A percentile compares a stretch with the other conserved stretches of the same genome.
Conservation (phyloP, 2,113 vertebrate species). For the Pteruthius melanotis region DNA sequence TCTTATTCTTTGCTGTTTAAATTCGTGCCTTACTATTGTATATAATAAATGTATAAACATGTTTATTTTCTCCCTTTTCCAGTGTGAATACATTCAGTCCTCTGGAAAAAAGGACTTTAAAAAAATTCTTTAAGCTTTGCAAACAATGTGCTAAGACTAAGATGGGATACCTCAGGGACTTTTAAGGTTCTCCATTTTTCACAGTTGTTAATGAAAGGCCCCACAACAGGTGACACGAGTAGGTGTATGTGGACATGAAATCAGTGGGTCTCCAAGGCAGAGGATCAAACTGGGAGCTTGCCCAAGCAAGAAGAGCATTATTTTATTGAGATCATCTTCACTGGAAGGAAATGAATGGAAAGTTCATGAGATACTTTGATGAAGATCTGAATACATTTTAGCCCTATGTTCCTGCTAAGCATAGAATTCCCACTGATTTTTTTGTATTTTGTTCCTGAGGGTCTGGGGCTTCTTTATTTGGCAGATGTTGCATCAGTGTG, state of each 20-base stretch:
- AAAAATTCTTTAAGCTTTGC: background rate
- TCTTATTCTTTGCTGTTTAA: slow-evolving; percentile 76
- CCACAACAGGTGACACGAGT: background rate
- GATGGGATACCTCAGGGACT: background rate
- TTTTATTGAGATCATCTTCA: background rate
- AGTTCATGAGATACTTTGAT: background rate
- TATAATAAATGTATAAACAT: slow-evolving; percentile 78
- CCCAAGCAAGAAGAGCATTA: background rate
- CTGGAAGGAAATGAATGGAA: background rate
- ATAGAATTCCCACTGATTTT: background rate
- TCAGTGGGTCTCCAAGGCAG: background rate
- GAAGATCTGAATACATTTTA: background rate
- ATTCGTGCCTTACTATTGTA: slow-evolving; percentile 82
- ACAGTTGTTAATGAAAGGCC: background rate
- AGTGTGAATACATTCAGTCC: slow-evolving; percentile 8
- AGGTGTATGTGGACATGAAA: background rate
- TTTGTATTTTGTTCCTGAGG: background rate
- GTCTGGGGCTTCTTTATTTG: background rate
- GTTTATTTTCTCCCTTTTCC: slow-evolving; percentile 28
- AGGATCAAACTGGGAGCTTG: background rate
- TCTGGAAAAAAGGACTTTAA: background rate
- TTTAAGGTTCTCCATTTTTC: background rate
- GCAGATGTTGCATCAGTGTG: background rate
- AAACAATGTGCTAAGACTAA: background rate
- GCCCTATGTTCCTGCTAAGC: background rate